These are phyloP conservation scores for Chlamydotis undulata DNA, from an alignment of 2,113 vertebrate species.

Conservation along the genomic window DNA sequence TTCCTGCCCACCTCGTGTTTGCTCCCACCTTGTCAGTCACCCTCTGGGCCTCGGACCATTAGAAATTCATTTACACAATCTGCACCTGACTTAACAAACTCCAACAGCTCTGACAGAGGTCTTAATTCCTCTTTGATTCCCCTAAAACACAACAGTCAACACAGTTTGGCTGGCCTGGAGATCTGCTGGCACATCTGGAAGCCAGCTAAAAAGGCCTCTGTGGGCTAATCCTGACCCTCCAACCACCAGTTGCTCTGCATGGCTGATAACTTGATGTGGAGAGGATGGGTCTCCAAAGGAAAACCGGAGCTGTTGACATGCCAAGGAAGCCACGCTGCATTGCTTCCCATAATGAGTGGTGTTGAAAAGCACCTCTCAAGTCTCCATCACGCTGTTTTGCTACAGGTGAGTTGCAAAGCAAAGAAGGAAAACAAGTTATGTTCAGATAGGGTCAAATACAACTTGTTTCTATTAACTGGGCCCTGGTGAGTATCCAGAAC, in stretches of 20 bases:
- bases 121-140: background rate
- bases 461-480: background rate
- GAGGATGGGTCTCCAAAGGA: background rate
- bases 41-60: background rate
- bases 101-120: background rate
- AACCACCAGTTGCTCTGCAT: background rate
- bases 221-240: background rate
- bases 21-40: background rate
- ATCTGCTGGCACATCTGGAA: background rate
- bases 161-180: background rate
- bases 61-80: background rate
- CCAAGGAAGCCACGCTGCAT: rapidly evolving
- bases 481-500: background rate
- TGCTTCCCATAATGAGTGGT: background rate
- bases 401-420: constrained; percentile 28
- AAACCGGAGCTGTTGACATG: rapidly evolving
- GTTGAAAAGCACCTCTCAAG: constrained; percentile 16
- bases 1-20: background rate
- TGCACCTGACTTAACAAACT: background rate
- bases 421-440: background rate
- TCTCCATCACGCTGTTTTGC: background rate
- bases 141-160: background rate
- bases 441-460: background rate
- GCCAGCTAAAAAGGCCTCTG: background rate
- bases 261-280: background rate